Percentiles rank a stretch among this genome's conserved stretches.
Evolutionary conservation across 2,797 vertebrate species (phyloP).

Genomic region (Enteromius paludinosus): DNA sequence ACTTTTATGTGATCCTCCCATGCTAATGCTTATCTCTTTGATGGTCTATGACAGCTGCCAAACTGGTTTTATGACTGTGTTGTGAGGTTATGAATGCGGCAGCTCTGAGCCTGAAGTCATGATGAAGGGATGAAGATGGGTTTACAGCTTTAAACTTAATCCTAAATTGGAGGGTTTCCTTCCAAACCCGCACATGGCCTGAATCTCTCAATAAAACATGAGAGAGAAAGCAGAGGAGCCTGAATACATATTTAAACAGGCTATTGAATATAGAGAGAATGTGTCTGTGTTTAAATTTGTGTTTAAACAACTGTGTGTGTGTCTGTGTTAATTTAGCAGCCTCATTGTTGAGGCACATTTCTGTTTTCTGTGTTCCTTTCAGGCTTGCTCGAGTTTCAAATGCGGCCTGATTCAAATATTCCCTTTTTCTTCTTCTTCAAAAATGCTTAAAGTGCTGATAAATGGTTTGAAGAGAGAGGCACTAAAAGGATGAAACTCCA

Average conservation of each 20-base stretch:
- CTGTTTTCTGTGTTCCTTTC: background rate
- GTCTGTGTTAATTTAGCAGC: background rate
- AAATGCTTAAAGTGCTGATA: conserved; percentile 42
- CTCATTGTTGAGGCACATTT: conserved; percentile 1
- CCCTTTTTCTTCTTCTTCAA: conserved; percentile 39
- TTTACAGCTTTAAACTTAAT: conserved; percentile 33
- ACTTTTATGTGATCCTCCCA: background rate
- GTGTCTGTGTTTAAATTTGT: background rate
- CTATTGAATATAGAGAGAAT: background rate
- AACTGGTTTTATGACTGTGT: conserved; percentile 16
- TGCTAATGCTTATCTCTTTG: background rate
- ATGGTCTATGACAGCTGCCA: background rate
- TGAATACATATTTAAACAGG: conserved; percentile 44
- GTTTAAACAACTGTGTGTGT: conserved; percentile 8
- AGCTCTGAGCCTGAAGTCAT: conserved; percentile 15
- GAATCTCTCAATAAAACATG: conserved; percentile 41
- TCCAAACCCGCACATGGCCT: conserved; percentile 38
- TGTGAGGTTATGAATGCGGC: background rate
- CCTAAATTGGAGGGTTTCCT: conserved; percentile 19
- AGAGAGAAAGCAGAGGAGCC: conserved; percentile 25
- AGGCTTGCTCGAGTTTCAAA: conserved; percentile 32
- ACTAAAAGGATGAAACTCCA: conserved; percentile 31
- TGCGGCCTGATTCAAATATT: conserved; percentile 20
- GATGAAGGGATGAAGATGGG: conserved; percentile 30
- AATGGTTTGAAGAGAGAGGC: conserved; percentile 41